These are phyloP conservation scores for Autographa gamma DNA, from an alignment of 2,888 invertebrate species.

Conservation along the genomic window DNA sequence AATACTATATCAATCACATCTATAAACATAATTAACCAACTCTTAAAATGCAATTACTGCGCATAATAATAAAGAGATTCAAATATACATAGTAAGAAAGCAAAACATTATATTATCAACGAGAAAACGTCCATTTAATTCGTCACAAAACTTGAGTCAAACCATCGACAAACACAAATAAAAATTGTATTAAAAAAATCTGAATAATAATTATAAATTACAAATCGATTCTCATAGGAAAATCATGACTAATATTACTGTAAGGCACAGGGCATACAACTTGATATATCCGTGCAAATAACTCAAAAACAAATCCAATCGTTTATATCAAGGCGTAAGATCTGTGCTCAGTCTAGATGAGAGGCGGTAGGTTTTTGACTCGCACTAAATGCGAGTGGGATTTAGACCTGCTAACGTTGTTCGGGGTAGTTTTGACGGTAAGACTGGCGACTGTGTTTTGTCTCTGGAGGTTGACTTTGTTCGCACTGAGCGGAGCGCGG, in stretches of 20 bases:
- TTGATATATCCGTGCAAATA: conserved; percentile 38
- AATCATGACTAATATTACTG: conserved; percentile 46
- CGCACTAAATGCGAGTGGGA: conserved; percentile 79
- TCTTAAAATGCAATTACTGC: conserved; percentile 49
- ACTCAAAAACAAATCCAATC: conserved; percentile 27
- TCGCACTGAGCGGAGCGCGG: conserved; percentile 79
- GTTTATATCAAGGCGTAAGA: conserved; percentile 39
- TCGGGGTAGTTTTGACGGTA: conserved; percentile 74
- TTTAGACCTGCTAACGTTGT: conserved; percentile 78
- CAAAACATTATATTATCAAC: conserved; percentile 50
- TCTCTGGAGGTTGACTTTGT: conserved; percentile 75
- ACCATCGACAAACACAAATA: conserved; percentile 43
- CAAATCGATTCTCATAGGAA: conserved; percentile 46
- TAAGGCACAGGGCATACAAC: conserved; percentile 47
- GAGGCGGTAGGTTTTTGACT: conserved; percentile 80
- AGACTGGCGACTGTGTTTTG: conserved; percentile 72
- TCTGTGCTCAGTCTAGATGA: conserved; percentile 66
- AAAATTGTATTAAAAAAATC: conserved; percentile 50
- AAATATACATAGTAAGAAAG: conserved; percentile 65
- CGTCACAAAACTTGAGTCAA: conserved; percentile 54
- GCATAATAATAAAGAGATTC: conserved; percentile 62
- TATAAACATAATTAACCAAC: conserved; percentile 50
- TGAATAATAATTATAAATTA: conserved; percentile 52
- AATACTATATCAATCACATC: conserved; percentile 58
- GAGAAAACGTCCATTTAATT: conserved; percentile 55